These are phyloP conservation scores for Hoplodrina ambigua DNA, from an alignment of 2,888 invertebrate genomes.

Conservation along the genomic window DNA sequence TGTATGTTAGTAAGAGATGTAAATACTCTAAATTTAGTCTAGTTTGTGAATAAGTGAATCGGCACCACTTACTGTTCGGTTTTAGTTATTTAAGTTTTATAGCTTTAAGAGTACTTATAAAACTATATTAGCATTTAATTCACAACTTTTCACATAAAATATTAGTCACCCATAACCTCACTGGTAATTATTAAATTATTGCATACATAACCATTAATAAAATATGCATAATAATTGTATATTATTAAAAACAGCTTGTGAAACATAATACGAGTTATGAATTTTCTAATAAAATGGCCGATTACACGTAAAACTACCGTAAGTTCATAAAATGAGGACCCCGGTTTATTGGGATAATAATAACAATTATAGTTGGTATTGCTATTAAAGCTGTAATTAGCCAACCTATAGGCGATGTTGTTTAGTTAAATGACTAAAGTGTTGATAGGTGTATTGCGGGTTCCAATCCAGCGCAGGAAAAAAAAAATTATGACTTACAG, in stretches of 20 bases:
- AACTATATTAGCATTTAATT: not conserved
- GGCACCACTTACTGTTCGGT: too few species aligned
- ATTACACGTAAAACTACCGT: slow-evolving; percentile 27
- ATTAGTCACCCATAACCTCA: slow-evolving; percentile 13
- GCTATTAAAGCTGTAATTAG: slow-evolving; percentile 2
- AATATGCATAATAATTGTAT: slow-evolving; percentile 39
- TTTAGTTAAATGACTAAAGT: not conserved
- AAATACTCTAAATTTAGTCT: too few species aligned
- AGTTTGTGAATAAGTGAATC: too few species aligned
- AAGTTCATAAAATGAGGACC: slow-evolving; percentile 21
- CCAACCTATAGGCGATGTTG: not conserved
- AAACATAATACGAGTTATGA: slow-evolving; percentile 29
- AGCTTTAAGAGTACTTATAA: not conserved
- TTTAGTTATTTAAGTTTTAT: not conserved
- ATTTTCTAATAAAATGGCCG: slow-evolving; percentile 27
- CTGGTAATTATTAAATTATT: slow-evolving; percentile 29
- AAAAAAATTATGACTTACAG: too few species aligned
- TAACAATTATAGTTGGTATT: slow-evolving; percentile 19
- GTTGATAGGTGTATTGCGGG: too few species aligned
- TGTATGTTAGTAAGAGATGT: too few species aligned
- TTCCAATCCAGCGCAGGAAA: too few species aligned
- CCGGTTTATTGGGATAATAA: slow-evolving; percentile 25
- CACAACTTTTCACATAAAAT: slow-evolving; percentile 13
- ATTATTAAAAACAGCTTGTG: slow-evolving; percentile 29
- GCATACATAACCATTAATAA: slow-evolving; percentile 29